Evolutionary conservation across 2,797 vertebrate genomes (phyloP).

Genomic region (Sphenopsis melanotis): DNA sequence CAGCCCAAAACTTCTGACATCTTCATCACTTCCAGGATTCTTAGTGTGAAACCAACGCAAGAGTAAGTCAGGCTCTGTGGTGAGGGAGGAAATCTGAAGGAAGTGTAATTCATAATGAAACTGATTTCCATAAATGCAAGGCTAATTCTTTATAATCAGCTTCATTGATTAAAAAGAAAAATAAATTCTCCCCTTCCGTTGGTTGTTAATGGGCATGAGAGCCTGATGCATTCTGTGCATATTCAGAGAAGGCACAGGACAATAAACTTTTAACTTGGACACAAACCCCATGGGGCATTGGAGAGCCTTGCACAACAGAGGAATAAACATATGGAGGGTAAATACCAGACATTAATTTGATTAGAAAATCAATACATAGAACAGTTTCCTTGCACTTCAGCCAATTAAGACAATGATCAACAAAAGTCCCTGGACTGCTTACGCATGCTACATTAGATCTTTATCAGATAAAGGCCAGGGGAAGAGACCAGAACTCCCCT

Average conservation of each 20-base stretch:
- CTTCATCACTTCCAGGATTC: not conserved
- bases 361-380: slow-evolving; percentile 42
- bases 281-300: not conserved
- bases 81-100: not conserved
- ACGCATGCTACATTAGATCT: not conserved
- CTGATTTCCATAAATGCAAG: not conserved
- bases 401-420: slow-evolving; percentile 30
- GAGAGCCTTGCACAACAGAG: not conserved
- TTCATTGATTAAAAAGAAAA: not conserved
- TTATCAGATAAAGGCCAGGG: not conserved
- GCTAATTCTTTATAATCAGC: not conserved
- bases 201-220: not conserved
- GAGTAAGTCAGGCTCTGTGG: rapidly evolving
- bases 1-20: not conserved
- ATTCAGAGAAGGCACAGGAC: not conserved
- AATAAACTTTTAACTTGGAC: not conserved
- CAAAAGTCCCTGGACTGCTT: not conserved
- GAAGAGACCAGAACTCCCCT: not conserved
- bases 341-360: slow-evolving; percentile 19
- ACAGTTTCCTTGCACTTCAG: slow-evolving; percentile 20
- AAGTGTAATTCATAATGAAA: not conserved
- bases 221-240: not conserved
- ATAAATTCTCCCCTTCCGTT: not conserved
- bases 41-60: not conserved
- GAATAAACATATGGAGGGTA: slow-evolving; percentile 7